phyloP scores from a whole-genome alignment of 2,113 vertebrate genomes.

The Haplochromis burtoni region DNA sequence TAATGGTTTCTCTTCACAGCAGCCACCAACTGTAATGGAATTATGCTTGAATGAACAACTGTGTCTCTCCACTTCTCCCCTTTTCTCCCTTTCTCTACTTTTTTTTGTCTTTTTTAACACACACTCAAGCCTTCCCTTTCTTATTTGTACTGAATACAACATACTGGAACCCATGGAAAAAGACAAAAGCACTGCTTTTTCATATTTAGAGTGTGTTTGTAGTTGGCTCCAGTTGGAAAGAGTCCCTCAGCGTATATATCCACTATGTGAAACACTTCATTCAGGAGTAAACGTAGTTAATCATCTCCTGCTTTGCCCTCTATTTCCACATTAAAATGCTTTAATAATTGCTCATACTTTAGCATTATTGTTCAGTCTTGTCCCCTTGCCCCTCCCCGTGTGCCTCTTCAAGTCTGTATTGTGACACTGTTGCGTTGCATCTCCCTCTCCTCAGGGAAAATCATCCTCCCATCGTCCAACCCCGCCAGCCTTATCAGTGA shows the following conservation, averaged over 20 bases:
- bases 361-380: constrained; percentile 2
- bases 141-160: constrained; percentile 17
- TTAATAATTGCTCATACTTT: constrained; percentile 15
- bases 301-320: neutral
- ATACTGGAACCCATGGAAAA: neutral
- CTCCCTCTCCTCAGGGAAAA: constrained; percentile 44
- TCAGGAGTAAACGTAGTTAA: neutral
- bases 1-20: constrained; percentile 66
- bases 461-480: constrained; percentile 38
- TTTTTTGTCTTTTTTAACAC: neutral
- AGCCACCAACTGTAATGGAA: constrained; percentile 61
- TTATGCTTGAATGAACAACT: constrained; percentile 61
- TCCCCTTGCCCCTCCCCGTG: neutral
- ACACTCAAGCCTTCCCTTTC: neutral
- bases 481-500: constrained; percentile 50
- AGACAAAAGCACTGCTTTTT: neutral
- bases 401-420: neutral
- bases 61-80: constrained; percentile 9
- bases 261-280: neutral
- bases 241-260: neutral
- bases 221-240: neutral
- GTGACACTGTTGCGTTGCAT: constrained; percentile 19
- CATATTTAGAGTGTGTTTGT: constrained; percentile 17
- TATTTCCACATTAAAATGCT: neutral
- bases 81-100: neutral